These are phyloP conservation scores for Acomys russatus DNA, from an alignment of 2,797 vertebrate genomes.

Conservation along the genomic window DNA sequence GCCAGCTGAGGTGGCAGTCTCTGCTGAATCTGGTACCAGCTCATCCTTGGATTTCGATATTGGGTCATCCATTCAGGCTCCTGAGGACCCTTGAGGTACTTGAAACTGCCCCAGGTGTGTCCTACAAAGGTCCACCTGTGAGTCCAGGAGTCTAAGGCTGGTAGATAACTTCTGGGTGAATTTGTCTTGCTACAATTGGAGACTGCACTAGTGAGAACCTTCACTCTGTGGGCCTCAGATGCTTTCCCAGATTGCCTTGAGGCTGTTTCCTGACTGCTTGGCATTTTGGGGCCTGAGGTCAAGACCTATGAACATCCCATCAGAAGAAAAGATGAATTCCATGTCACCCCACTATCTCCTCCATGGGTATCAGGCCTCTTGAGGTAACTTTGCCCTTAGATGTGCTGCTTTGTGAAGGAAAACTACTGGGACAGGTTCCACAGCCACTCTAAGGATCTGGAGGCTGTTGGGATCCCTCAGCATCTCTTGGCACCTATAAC, in stretches of 20 bases:
- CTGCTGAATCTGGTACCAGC: constrained; percentile 71
- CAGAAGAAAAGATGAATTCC: constrained; percentile 16
- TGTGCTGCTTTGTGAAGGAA: background rate
- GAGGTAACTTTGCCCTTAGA: background rate
- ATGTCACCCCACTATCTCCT: background rate
- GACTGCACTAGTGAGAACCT: background rate
- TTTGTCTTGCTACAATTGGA: background rate
- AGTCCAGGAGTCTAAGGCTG: constrained; percentile 80
- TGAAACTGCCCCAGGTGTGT: constrained; percentile 58
- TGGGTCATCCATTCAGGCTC: constrained; percentile 73
- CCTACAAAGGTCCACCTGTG: constrained; percentile 75
- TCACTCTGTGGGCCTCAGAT: background rate
- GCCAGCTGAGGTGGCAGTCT: constrained; percentile 64
- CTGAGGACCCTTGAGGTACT: constrained; percentile 76
- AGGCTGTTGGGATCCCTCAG: background rate
- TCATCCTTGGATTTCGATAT: constrained; percentile 51
- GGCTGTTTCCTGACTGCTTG: constrained; percentile 6
- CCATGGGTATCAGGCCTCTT: background rate
- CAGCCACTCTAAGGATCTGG: background rate
- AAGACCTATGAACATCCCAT: background rate
- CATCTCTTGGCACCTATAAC: constrained; percentile 56
- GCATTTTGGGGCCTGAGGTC: constrained; percentile 36
- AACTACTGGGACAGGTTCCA: background rate
- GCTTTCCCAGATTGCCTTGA: background rate
- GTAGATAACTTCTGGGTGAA: background rate